Base-by-base conservation (phyloP, 2,113 vertebrate genomes). In the Anhinga rufa region DNA sequence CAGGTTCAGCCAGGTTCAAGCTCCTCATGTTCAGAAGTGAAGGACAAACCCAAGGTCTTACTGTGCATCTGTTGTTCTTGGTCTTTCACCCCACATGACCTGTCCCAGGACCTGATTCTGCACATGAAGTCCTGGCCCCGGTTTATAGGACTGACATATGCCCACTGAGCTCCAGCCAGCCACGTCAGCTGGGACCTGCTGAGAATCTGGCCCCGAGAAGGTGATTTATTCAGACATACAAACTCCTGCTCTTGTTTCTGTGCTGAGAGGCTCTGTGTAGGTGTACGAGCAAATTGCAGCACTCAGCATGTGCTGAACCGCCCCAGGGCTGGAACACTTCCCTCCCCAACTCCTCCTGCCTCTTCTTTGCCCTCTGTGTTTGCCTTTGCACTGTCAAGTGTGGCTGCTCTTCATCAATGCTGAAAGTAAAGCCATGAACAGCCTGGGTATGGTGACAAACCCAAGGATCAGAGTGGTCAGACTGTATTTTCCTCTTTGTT, bases 161-260 rank as follows among this genome's bases (percentile, higher is more conserved):
- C 57, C 80, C 82, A 25, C 6, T 1, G 84, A 93, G 68, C 84
- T 86, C 61, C 75, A 74, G 90, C 91, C 89, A 91, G 69, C 55
- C 32, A 0, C 0, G 21, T 71, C 93, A 91, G 82, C 83, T 79
- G 86, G 80, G 86, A 52, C 91, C 95, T 89, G 95, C 96, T 94
- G 95, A 64, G 92, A 92, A 3, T n/a, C 83, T 84, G 44, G 83
- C 92, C 65, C 34, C 1, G 7, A 68, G 86, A 82, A 82, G 28
- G 25, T 85, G 86, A 94, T 96, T 93, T 91, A 93, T 91, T 84
- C 86, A 64, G 92, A 88, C 88, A 34, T 7, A 86, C 74, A 92
- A 65, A 89, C 44, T 82, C 71, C 80, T 93, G 80, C 68, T 75
- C 92, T 78, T 84, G 55, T 71, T 95, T 94, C 86, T 79, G 34